Percentiles rank a stretch among this genome's conserved stretches.
These are phyloP conservation scores for Sebastes diploproa DNA, from an alignment of 2,797 vertebrate genomes.

Conservation along the genomic window DNA sequence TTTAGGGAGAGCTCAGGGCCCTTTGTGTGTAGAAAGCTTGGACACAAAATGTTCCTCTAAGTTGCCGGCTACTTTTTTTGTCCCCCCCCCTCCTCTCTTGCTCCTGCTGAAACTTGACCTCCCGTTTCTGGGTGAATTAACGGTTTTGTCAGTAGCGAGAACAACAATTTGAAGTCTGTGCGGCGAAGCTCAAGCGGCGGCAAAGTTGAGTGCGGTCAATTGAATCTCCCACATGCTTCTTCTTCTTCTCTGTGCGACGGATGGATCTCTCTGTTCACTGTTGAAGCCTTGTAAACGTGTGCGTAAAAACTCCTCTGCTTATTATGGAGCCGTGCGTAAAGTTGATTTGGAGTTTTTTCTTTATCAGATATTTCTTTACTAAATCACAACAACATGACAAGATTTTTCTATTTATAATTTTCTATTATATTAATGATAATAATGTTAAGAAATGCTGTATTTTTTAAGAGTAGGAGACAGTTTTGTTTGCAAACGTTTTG, in stretches of 20 bases:
- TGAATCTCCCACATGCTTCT: slow-evolving; percentile 63
- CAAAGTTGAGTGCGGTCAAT: slow-evolving; percentile 75
- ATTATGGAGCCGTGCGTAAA: not conserved
- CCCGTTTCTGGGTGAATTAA: slow-evolving; percentile 78
- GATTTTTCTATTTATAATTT: not conserved
- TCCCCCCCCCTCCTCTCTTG: not conserved
- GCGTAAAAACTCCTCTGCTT: slow-evolving; percentile 15
- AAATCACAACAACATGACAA: not conserved
- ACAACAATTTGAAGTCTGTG: slow-evolving; percentile 72
- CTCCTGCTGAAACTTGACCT: slow-evolving; percentile 74
- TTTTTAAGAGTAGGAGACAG: not conserved
- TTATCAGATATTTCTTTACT: not conserved
- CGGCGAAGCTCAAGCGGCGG: slow-evolving; percentile 66
- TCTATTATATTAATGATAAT: not conserved
- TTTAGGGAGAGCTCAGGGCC: not conserved
- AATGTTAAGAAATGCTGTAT: not conserved
- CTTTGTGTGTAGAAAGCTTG: slow-evolving; percentile 26
- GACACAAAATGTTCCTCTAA: slow-evolving; percentile 44
- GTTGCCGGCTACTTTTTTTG: slow-evolving; percentile 22
- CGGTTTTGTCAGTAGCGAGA: slow-evolving; percentile 76
- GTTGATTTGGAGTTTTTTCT: not conserved
- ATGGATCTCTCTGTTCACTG: slow-evolving; percentile 36
- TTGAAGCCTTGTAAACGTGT: slow-evolving; percentile 39
- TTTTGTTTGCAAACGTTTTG: not conserved
- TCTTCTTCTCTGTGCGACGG: slow-evolving; percentile 30